Percentiles rank a stretch among this genome's conserved stretches.
Evolutionary conservation across 2,888 invertebrate species (phyloP).

Genomic region (Drosophila flavopinicola): DNA sequence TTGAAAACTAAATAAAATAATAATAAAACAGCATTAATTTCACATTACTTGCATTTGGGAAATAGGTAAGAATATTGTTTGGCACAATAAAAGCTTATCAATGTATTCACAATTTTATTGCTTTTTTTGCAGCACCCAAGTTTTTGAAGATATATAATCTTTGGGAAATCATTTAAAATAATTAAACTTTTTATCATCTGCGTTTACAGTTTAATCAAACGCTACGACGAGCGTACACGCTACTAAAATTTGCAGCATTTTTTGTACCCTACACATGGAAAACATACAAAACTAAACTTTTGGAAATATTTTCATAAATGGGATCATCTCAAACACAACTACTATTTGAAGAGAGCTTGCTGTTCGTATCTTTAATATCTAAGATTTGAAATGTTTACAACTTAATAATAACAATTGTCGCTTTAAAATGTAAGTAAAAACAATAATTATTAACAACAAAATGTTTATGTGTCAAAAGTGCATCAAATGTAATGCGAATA

Average conservation of each 20-base stretch:
- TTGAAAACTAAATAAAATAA: conserved; percentile 18
- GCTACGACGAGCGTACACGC: conserved; percentile 55
- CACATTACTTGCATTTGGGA: neutral
- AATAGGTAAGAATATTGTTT: conserved; percentile 22
- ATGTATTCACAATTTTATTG: conserved; percentile 5
- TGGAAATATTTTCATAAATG: neutral
- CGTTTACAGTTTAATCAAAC: conserved; percentile 59
- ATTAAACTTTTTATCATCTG: neutral
- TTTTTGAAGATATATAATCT: no score
- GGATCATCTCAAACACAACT: neutral
- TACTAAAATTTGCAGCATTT: conserved; percentile 45
- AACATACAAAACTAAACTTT: neutral
- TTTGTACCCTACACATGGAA: conserved; percentile 5
- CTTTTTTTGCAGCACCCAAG: conserved; percentile 16
- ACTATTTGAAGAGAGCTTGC: neutral
- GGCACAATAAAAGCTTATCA: neutral
- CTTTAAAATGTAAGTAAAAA: conserved; percentile 11
- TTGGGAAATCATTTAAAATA: neutral
- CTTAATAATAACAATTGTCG: conserved; percentile 6
- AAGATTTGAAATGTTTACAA: conserved; percentile 6
- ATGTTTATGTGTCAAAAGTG: conserved; percentile 23
- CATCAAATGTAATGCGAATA: conserved; percentile 23
- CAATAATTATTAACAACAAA: conserved; percentile 20
- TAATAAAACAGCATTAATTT: neutral
- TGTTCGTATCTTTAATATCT: neutral